Evolutionary conservation across 2,888 invertebrate species (phyloP).

Genomic region (Thymelicus lineola): DNA sequence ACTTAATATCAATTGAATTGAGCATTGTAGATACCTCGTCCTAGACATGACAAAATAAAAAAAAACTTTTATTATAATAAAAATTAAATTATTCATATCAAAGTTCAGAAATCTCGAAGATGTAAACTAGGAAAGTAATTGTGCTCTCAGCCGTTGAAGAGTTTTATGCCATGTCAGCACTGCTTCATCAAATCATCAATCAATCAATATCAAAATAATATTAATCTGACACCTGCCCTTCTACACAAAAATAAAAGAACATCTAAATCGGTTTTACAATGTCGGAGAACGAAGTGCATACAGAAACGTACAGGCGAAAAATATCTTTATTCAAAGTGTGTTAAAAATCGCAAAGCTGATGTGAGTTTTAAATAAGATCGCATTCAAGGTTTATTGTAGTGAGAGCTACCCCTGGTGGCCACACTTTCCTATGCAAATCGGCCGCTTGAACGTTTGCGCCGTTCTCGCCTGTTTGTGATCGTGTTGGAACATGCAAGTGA

Average conservation of each 20-base stretch:
- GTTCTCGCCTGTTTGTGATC: slow-evolving; percentile 5
- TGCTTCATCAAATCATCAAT: slow-evolving; percentile 11
- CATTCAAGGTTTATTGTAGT: slow-evolving; percentile 52
- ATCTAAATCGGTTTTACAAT: not conserved
- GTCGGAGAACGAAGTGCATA: not conserved
- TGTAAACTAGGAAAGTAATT: slow-evolving; percentile 33
- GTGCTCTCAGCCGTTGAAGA: not conserved
- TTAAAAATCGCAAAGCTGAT: slow-evolving; percentile 60
- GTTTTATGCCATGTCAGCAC: slow-evolving; percentile 1
- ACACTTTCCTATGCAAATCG: slow-evolving; percentile 71
- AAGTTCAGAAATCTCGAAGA: slow-evolving; percentile 33
- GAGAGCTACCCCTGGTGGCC: slow-evolving; percentile 56
- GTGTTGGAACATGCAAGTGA: slow-evolving; percentile 27
- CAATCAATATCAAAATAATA: slow-evolving; percentile 10
- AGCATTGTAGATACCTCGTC: no score
- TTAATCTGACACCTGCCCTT: not conserved
- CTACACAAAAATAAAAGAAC: slow-evolving; percentile 4
- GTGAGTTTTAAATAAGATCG: slow-evolving; percentile 75
- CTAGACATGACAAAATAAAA: no score
- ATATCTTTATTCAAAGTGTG: not conserved
- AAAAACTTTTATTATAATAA: no score
- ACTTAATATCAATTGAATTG: no score
- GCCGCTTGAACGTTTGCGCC: slow-evolving; percentile 22
- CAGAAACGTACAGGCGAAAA: not conserved
- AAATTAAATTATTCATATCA: no score